A percentile compares a stretch with the other conserved stretches of the same genome.
Conservation (phyloP, 2,797 vertebrate species). For the Chelmon rostratus region DNA sequence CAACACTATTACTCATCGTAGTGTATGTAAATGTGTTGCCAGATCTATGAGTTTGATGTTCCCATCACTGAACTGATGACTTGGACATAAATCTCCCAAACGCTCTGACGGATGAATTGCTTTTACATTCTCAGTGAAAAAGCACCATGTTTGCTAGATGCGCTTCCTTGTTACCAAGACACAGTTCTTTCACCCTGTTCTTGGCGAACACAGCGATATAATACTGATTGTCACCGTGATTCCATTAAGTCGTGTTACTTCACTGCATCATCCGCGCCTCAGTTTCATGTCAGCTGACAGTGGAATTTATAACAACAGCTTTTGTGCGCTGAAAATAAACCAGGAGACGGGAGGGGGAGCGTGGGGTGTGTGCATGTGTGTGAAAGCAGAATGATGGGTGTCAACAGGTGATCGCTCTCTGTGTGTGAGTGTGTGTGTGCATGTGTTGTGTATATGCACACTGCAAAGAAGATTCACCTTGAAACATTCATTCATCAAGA, state of each 20-base stretch:
- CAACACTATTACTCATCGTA: not conserved
- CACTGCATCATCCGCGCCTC: not conserved
- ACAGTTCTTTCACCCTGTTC: not conserved
- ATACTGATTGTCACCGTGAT: not conserved
- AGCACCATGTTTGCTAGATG: not conserved
- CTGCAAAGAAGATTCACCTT: slow-evolving; percentile 17
- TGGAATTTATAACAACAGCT: slow-evolving; percentile 59
- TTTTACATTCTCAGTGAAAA: slow-evolving; percentile 2
- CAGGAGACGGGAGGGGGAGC: not conserved
- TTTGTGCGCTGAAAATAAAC: slow-evolving; percentile 67
- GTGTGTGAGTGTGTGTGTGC: not conserved
- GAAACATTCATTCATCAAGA: not conserved
- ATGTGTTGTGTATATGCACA: not conserved
- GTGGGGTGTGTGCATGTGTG: not conserved
- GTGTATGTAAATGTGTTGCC: not conserved
- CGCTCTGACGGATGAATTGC: not conserved
- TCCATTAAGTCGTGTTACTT: slow-evolving; percentile 13
- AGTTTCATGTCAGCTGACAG: slow-evolving; percentile 60
- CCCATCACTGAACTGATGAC: slow-evolving; percentile 4
- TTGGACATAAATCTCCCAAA: not conserved
- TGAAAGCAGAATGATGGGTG: slow-evolving; percentile 35
- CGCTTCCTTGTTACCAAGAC: not conserved
- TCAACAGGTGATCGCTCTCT: slow-evolving; percentile 59
- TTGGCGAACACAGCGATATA: not conserved
- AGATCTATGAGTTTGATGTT: not conserved